phyloP scores from a whole-genome alignment of 2,113 vertebrate species.

The Holacanthus passer region DNA sequence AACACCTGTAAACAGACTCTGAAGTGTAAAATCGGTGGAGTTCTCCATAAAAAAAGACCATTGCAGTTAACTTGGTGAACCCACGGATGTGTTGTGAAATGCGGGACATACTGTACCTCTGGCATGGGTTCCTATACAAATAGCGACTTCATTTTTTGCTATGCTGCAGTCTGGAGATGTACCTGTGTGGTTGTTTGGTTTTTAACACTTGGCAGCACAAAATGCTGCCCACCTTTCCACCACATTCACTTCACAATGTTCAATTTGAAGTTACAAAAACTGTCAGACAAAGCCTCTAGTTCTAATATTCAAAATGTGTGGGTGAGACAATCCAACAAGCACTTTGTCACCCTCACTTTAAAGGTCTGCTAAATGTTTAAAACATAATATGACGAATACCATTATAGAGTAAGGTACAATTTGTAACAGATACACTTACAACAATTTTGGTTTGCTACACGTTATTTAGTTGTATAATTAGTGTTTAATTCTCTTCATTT shows the following conservation, averaged over 20 bases:
- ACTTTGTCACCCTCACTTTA: neutral
- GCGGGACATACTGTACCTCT: neutral
- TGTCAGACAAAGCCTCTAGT: neutral
- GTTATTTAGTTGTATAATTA: neutral
- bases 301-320: neutral
- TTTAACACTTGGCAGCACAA: neutral
- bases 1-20: neutral
- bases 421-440: neutral
- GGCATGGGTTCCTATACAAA: neutral
- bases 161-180: no score
- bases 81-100: neutral
- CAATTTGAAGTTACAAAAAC: neutral
- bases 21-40: neutral
- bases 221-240: no score
- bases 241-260: no score
- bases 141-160: no score
- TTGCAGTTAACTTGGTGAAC: neutral
- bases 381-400: neutral
- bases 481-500: neutral
- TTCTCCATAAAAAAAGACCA: neutral
- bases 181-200: neutral
- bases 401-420: neutral
- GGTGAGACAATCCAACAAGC: neutral
- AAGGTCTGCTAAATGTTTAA: neutral
- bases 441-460: neutral